Conservation (phyloP, 2,888 invertebrate genomes). For the Oithona nana region DNA sequence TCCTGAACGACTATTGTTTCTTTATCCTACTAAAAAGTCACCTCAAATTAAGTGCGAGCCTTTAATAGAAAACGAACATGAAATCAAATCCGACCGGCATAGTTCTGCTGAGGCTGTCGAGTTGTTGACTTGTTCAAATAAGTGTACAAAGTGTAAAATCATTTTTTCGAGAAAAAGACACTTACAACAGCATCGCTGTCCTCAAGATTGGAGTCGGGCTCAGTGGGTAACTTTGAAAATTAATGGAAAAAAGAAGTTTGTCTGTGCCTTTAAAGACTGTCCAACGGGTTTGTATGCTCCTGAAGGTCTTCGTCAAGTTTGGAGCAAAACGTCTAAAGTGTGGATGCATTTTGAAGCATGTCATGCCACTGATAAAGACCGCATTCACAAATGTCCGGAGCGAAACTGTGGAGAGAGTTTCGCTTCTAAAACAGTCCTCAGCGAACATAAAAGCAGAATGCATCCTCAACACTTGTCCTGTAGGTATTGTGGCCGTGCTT, state of each 20-base stretch:
- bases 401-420: background rate
- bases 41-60: no score
- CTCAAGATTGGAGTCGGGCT: no score
- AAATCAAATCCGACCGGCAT: no score
- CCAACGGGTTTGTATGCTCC: background rate
- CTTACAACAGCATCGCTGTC: no score
- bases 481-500: background rate
- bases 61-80: no score
- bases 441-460: background rate
- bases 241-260: background rate
- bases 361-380: background rate
- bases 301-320: background rate
- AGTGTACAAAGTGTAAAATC: no score
- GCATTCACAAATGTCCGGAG: background rate
- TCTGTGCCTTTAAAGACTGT: background rate
- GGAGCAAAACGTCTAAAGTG: background rate
- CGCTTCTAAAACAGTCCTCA: background rate
- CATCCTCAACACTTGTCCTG: background rate
- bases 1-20: no score
- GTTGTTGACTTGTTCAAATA: no score
- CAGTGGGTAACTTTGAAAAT: no score
- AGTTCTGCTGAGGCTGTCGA: no score
- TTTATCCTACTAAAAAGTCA: no score
- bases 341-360: background rate
- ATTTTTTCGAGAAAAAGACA: no score